phyloP scores from a whole-genome alignment of 92 coral and sea anemone genomes.

The Epizoanthus illoricatus region DNA sequence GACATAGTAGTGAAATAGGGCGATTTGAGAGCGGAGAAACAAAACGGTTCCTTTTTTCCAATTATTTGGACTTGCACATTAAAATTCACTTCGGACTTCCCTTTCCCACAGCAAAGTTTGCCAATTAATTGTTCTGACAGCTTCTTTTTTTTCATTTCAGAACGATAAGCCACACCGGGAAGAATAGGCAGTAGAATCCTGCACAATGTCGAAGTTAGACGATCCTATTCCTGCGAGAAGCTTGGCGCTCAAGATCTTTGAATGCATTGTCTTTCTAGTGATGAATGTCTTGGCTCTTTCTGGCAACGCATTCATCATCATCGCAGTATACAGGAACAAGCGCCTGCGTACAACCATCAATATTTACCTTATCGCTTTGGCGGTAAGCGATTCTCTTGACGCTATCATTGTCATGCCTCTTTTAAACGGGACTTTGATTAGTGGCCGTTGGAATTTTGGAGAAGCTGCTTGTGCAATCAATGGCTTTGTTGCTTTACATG shows the following conservation, averaged over 20 bases:
- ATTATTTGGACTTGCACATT: too few species aligned
- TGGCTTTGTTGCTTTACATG: constrained; percentile 33
- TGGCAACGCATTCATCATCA: constrained; percentile 24
- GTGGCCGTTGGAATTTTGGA: constrained; percentile 43
- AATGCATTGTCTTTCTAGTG: constrained; percentile 1
- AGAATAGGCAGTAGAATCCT: background rate
- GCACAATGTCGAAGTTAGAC: background rate
- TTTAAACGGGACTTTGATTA: constrained; percentile 10
- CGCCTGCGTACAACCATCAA: constrained; percentile 43
- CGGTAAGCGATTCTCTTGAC: constrained; percentile 28
- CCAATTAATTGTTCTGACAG: too few species aligned
- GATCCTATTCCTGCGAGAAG: constrained; percentile 37
- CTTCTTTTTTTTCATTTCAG: too few species aligned
- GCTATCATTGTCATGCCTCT: constrained; percentile 41
- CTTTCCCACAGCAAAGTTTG: too few species aligned
- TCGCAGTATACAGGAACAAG: constrained; percentile 29
- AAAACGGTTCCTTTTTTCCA: too few species aligned
- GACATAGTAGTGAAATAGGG: too few species aligned
- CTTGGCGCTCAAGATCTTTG: constrained; percentile 14
- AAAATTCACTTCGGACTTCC: too few species aligned
- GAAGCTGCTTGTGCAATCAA: constrained; percentile 27
- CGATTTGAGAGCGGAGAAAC: too few species aligned
- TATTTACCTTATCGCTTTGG: constrained; percentile 38
- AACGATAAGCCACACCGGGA: too few species aligned
- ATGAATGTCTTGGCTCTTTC: constrained; percentile 14